Evolutionary conservation across 2,113 vertebrate genomes (phyloP).

Genomic region (Thryonomys swinderianus): DNA sequence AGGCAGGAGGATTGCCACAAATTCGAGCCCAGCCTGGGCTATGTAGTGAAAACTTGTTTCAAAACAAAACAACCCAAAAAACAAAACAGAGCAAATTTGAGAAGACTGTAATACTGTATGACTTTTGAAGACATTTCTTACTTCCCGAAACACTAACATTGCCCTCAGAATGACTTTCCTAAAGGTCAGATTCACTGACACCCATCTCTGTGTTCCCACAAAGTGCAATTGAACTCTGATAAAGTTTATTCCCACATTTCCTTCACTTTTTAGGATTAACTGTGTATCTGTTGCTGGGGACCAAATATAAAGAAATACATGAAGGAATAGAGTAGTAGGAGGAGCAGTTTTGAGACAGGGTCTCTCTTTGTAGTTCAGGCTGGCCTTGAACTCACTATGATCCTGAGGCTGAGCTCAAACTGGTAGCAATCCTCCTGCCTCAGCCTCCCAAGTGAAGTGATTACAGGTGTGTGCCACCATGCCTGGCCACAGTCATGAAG

Average conservation of each 20-base stretch:
- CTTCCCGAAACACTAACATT: slow-evolving; percentile 36
- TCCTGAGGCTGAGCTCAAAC: not conserved
- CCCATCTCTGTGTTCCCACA: slow-evolving; percentile 47
- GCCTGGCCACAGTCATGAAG: not conserved
- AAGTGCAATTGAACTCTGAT: slow-evolving; percentile 9
- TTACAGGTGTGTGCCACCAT: not conserved
- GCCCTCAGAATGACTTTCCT: not conserved
- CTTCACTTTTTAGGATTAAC: slow-evolving; percentile 18
- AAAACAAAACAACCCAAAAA: not conserved
- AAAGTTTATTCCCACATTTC: not conserved
- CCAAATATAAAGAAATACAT: slow-evolving; percentile 15
- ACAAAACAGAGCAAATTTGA: not conserved
- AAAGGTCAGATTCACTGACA: slow-evolving; percentile 62
- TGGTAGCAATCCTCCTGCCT: not conserved
- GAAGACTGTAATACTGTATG: not conserved
- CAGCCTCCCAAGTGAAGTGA: not conserved
- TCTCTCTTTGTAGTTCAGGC: not conserved
- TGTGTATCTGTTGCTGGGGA: not conserved
- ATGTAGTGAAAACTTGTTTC: not conserved
- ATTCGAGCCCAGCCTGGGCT: not conserved
- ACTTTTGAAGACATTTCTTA: slow-evolving; percentile 25
- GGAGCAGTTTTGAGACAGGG: not conserved
- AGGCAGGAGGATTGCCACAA: not conserved
- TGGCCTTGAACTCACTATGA: not conserved
- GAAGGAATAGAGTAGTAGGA: not conserved